These are phyloP conservation scores for Dasyornis broadbenti DNA, from an alignment of 2,113 vertebrate species.

Conservation along the genomic window DNA sequence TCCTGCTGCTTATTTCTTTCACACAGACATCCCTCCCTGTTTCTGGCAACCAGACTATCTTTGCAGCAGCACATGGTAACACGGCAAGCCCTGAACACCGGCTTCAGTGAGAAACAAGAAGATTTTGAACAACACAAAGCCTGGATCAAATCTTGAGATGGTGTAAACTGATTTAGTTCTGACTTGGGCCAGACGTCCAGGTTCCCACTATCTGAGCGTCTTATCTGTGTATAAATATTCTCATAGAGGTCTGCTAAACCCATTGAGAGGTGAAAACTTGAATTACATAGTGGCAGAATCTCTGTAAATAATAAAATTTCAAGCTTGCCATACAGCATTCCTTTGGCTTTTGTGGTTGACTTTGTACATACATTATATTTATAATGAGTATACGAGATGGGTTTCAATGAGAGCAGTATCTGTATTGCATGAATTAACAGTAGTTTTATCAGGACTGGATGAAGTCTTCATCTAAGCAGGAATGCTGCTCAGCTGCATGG, in stretches of 20 bases:
- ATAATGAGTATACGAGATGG: not conserved
- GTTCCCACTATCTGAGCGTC: not conserved
- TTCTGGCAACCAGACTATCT: constrained; percentile 38
- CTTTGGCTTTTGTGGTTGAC: constrained; percentile 22
- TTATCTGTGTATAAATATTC: not conserved
- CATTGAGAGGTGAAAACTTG: not conserved
- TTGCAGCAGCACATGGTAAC: not conserved
- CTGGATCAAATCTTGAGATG: not conserved
- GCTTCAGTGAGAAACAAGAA: not conserved
- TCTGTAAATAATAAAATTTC: constrained; percentile 3
- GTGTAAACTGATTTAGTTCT: not conserved
- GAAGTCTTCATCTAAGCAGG: not conserved
- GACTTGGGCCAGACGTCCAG: not conserved
- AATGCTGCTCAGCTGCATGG: not conserved
- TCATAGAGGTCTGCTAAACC: not conserved
- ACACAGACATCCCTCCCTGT: not conserved
- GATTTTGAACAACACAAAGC: not conserved
- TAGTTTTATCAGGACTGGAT: not conserved
- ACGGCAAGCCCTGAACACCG: not conserved
- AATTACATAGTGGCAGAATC: not conserved
- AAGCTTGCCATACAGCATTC: not conserved
- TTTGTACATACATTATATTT: not conserved
- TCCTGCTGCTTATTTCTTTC: constrained; percentile 12
- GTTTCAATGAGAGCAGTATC: not conserved
- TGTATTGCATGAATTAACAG: not conserved